These are phyloP conservation scores for Calonectris borealis DNA, from an alignment of 2,113 vertebrate genomes.

Conservation along the genomic window DNA sequence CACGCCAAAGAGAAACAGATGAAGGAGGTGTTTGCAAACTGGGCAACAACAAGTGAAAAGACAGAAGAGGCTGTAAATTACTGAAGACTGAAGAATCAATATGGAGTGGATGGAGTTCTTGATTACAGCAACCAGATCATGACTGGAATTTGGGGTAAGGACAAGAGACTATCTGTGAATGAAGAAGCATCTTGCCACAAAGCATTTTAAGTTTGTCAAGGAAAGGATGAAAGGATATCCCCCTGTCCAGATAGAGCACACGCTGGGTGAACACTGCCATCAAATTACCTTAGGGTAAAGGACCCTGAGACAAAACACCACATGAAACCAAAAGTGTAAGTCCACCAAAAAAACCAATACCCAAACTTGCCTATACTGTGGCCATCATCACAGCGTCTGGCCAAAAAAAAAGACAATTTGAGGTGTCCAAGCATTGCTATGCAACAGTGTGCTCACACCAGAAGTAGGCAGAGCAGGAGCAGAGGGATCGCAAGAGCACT, in stretches of 20 bases:
- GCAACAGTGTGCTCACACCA: background rate
- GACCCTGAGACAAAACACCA: background rate
- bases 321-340: background rate
- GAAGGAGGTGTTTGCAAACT: background rate
- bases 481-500: background rate
- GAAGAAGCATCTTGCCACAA: background rate
- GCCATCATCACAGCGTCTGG: background rate
- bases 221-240: background rate
- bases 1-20: background rate
- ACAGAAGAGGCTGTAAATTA: background rate
- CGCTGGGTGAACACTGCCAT: background rate
- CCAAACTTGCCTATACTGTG: background rate
- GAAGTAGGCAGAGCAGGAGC: background rate
- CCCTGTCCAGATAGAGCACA: background rate
- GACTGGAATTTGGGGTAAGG: background rate
- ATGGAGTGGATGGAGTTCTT: background rate
- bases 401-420: background rate
- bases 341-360: background rate
- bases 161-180: background rate
- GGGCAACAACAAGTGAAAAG: background rate
- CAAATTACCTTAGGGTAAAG: background rate
- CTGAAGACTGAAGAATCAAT: background rate
- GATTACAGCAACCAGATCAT: background rate
- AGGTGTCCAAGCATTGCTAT: background rate
- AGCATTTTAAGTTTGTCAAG: background rate